Base-by-base conservation (phyloP, 2,797 vertebrate genomes). In the Oryzias dopingdopingensis region DNA sequence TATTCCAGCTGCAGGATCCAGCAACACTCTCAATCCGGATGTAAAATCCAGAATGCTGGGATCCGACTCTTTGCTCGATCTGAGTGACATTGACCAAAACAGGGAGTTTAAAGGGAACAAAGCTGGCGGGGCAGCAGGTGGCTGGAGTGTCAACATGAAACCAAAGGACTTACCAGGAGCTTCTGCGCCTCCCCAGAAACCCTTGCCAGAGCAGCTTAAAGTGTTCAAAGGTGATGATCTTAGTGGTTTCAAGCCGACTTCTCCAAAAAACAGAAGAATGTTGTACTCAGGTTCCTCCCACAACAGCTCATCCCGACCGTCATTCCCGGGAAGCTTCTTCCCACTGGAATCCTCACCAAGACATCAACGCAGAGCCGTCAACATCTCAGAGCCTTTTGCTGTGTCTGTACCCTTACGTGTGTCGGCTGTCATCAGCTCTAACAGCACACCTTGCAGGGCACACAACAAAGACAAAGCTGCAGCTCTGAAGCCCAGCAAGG, bases 361-460 rank as follows among this genome's bases (percentile, higher is more conserved):
- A 40, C 96, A 97, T 77, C 96, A 96, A 61, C 92, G 95, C 52
- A 95, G 96, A 76, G 97, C 95, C 2, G 89, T 99, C 77, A 98
- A 97, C 84, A 99, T 99, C 84, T 99, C 97, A 0, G 96, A 99
- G 82, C 96, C 97, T 4, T 99, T 98, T 0, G 95, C 96, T 0
- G 96, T 98, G 44, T 99, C 96, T 0, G 96, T 99, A 1, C 97
- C 97, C 0, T 89, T 99, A 43, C 92, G 95, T 0, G 95, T 99
- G 18, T 99, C 97, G 0, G 97, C 96, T 0, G 96, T 99, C 65
- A 99, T 99, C 90, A 98, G 94, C 74, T 92, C 94, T 58, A 98
- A 98, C 89, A 98, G 96, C 89, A 98, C 93, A 0, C 96, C 96
- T 0, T 99, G 96, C 89, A 91, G 96, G 0, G 82, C 84, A 0